Conservation (phyloP, 2,888 invertebrate genomes). For the Polydrusus tereticollis region DNA sequence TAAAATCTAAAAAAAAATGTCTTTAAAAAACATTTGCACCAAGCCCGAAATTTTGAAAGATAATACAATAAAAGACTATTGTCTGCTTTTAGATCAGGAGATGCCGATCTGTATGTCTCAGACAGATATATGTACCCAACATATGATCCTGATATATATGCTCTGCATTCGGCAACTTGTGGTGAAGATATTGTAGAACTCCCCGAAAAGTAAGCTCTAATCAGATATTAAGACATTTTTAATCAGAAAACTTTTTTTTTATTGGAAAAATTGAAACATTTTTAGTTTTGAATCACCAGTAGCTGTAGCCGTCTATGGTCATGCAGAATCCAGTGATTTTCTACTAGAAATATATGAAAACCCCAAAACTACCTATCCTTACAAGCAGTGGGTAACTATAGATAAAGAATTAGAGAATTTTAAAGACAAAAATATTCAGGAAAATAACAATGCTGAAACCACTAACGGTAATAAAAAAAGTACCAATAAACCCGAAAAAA, state of each 20-base stretch:
- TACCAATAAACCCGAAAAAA: slow-evolving; percentile 13
- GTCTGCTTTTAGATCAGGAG: slow-evolving; percentile 48
- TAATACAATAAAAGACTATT: no score
- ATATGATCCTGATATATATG: slow-evolving; percentile 52
- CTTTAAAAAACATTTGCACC: no score
- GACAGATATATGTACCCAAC: slow-evolving; percentile 47
- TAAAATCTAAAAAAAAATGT: no score
- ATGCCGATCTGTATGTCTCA: slow-evolving; percentile 54
- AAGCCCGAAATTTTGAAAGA: no score
- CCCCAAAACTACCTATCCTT: slow-evolving; percentile 15
- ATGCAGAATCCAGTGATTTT: slow-evolving; percentile 36
- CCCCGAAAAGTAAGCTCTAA: slow-evolving; percentile 45
- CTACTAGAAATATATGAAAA: slow-evolving; percentile 37
- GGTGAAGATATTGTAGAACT: slow-evolving; percentile 52
- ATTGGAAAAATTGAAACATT: neutral
- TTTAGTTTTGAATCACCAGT: slow-evolving; percentile 51
- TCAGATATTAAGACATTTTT: no score
- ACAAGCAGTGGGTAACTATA: slow-evolving; percentile 26
- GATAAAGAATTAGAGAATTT: neutral
- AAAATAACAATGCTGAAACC: slow-evolving; percentile 13
- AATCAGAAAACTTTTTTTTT: neutral
- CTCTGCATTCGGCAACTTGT: slow-evolving; percentile 53
- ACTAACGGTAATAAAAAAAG: slow-evolving; percentile 17
- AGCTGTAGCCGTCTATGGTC: slow-evolving; percentile 48
- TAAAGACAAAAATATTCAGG: neutral